These are phyloP conservation scores for Enoplosus armatus DNA, from an alignment of 2,797 vertebrate genomes.

Conservation along the genomic window DNA sequence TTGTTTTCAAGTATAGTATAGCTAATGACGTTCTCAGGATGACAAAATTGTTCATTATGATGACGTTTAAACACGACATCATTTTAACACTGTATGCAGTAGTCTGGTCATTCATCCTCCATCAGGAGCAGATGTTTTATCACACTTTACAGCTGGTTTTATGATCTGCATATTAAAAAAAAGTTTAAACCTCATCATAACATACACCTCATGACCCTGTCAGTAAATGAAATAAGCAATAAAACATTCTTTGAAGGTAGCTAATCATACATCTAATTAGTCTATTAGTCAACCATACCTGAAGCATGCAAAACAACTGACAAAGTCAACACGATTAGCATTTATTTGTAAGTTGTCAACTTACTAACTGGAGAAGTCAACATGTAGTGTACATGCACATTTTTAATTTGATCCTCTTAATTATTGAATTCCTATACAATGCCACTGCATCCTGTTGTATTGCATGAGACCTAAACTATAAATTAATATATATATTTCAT, in stretches of 20 bases:
- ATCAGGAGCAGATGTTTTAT: background rate
- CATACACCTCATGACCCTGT: background rate
- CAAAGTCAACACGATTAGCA: background rate
- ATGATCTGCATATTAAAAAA: constrained; percentile 23
- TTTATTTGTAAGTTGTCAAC: background rate
- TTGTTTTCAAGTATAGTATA: background rate
- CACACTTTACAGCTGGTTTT: constrained; percentile 10
- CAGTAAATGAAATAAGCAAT: constrained; percentile 16
- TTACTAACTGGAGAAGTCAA: background rate
- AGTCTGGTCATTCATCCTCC: constrained; percentile 1
- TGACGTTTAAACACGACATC: background rate
- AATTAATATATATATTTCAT: background rate
- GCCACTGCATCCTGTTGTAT: background rate
- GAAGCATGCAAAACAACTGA: constrained; percentile 14
- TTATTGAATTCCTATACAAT: background rate
- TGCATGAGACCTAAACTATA: background rate
- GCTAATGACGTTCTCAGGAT: too few relatives aligned
- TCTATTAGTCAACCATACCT: background rate
- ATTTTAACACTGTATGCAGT: background rate
- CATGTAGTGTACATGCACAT: background rate
- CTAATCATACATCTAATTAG: constrained; percentile 13
- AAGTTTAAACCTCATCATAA: constrained; percentile 1
- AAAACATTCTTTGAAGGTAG: background rate
- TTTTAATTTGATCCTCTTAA: background rate
- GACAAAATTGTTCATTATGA: background rate